phyloP scores from a whole-genome alignment of 1,140 invertebrate genomes.

The Anastrepha obliqua region DNA sequence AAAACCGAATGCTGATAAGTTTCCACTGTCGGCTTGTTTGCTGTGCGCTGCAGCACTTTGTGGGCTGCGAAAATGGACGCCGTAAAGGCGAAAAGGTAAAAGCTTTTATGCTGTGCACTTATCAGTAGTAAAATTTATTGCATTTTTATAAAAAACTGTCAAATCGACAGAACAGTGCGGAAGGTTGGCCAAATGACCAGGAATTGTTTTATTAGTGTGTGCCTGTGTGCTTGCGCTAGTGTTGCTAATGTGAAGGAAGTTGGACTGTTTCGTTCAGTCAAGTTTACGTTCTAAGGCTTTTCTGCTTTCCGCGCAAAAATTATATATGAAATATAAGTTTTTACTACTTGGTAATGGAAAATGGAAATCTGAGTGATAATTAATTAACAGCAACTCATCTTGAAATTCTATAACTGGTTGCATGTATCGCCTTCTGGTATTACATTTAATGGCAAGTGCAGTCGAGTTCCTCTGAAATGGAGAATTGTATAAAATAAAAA shows the following conservation, averaged over 20 bases:
- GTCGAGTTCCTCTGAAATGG: too few relatives aligned
- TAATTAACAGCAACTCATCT: too few relatives aligned
- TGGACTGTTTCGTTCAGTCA: not conserved
- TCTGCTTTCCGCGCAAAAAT: not conserved
- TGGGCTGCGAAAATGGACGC: slow-evolving; percentile 24
- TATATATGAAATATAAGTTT: too few relatives aligned
- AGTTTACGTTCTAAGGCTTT: not conserved
- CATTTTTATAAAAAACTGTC: slow-evolving; percentile 52
- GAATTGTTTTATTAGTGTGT: slow-evolving; percentile 33
- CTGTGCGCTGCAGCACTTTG: slow-evolving; percentile 5
- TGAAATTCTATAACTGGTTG: too few relatives aligned
- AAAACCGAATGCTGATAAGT: slow-evolving; percentile 15
- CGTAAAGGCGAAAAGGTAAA: slow-evolving; percentile 51
- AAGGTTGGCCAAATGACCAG: slow-evolving; percentile 39
- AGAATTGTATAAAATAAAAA: too few relatives aligned
- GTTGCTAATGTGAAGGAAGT: not conserved
- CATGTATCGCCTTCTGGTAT: too few relatives aligned
- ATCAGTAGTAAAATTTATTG: slow-evolving; percentile 52
- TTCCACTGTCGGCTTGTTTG: slow-evolving; percentile 43
- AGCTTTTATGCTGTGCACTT: slow-evolving; percentile 47
- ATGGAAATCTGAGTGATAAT: too few relatives aligned
- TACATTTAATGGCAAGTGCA: too few relatives aligned
- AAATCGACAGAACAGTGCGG: slow-evolving; percentile 24
- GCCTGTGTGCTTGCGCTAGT: not conserved
- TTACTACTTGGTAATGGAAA: too few relatives aligned